Conservation (phyloP, 2,113 vertebrate genomes). For the Campylomormyrus tamandua region DNA sequence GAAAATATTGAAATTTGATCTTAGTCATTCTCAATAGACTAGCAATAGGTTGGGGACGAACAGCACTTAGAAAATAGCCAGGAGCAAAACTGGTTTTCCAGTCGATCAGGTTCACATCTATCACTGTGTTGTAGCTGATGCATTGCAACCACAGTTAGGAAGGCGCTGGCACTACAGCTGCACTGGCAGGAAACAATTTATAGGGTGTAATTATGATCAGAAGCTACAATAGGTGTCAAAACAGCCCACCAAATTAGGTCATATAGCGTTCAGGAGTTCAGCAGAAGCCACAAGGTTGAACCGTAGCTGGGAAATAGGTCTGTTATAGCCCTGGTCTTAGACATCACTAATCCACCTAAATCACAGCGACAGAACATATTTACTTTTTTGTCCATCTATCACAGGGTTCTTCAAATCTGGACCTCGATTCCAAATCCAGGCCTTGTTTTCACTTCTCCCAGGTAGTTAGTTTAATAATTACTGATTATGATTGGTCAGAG, state of each 20-base stretch:
- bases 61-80: constrained; percentile 28
- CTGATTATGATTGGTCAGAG: too few species aligned
- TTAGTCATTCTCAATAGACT: neutral
- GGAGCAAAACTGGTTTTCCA: constrained; percentile 23
- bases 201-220: constrained; percentile 58
- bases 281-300: constrained; percentile 18
- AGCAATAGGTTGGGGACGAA: neutral
- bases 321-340: neutral
- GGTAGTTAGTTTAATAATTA: too few species aligned
- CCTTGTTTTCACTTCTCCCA: too few species aligned
- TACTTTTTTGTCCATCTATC: neutral
- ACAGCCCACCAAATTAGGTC: constrained; percentile 44
- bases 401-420: neutral
- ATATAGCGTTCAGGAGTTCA: constrained; percentile 42
- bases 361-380: neutral
- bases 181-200: constrained; percentile 48
- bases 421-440: too few species aligned
- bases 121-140: neutral
- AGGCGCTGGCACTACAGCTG: constrained; percentile 29
- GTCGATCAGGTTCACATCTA: neutral
- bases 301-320: neutral
- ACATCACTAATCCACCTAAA: constrained; percentile 30
- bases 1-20: neutral
- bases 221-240: constrained; percentile 41
- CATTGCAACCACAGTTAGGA: constrained; percentile 26